Evolutionary conservation across 2,113 vertebrate species (phyloP).

Genomic region (Scomber colias): DNA sequence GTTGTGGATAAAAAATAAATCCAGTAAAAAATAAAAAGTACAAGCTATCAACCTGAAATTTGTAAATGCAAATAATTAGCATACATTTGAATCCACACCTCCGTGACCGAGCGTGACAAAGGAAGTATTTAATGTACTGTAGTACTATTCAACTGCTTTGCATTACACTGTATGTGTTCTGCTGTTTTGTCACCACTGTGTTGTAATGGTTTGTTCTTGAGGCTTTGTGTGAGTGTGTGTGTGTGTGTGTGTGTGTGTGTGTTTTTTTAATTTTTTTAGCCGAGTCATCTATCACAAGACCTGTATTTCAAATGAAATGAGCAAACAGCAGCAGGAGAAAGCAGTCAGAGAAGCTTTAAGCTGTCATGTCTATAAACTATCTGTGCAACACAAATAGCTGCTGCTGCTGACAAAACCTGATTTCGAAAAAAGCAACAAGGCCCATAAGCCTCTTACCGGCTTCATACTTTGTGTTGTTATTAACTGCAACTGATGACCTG

Average conservation of each 20-base stretch:
- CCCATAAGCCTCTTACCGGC: constrained; percentile 48
- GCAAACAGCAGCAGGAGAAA: background rate
- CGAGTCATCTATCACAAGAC: constrained; percentile 2
- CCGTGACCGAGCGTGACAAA: no score
- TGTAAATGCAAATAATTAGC: no score
- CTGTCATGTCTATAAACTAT: constrained; percentile 11
- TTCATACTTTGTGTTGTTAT: constrained; percentile 29
- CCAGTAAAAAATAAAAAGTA: no score
- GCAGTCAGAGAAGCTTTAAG: background rate
- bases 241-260: background rate
- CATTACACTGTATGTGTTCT: no score
- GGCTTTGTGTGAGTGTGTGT: background rate
- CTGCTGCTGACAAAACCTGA: constrained; percentile 10
- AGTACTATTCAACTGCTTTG: no score
- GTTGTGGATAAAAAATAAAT: no score
- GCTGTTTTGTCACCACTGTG: no score
- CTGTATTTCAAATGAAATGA: background rate
- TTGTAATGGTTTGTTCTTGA: background rate
- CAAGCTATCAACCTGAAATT: no score
- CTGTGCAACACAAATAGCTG: constrained; percentile 4
- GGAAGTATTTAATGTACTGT: no score
- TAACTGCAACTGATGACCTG: background rate
- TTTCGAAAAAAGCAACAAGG: constrained; percentile 7
- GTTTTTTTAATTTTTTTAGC: no score
- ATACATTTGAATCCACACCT: no score